phyloP scores from a whole-genome alignment of 92 coral and sea anemone species.

The Phenganax subtilis region DNA sequence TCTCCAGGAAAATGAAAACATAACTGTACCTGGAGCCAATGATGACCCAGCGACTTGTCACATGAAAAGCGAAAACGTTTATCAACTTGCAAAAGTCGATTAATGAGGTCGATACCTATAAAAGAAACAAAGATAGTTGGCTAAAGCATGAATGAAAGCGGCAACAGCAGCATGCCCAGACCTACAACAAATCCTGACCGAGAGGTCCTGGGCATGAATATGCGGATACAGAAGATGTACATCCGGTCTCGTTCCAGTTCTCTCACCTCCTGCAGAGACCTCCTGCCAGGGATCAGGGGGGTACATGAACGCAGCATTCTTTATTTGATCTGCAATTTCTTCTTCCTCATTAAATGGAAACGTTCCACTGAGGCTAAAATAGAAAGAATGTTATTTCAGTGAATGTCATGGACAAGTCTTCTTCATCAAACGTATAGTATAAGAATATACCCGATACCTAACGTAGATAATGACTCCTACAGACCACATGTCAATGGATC shows the following conservation, averaged over 20 bases:
- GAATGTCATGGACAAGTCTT: neutral
- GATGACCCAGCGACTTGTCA: constrained; percentile 89
- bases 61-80: constrained; percentile 91
- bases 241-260: neutral
- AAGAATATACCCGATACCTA: constrained; percentile 52
- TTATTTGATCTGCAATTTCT: constrained; percentile 94
- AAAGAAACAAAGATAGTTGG: neutral
- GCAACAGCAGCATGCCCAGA: neutral
- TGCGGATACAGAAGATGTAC: neutral
- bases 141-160: too few relatives aligned
- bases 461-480: constrained; percentile 98
- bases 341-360: constrained; percentile 98
- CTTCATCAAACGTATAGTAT: neutral
- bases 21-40: constrained; percentile 88
- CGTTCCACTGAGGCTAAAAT: constrained; percentile 82
- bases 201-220: neutral
- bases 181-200: neutral
- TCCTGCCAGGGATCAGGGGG: constrained; percentile 96
- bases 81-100: constrained; percentile 84
- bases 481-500: constrained; percentile 99
- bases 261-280: constrained; percentile 70
- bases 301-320: constrained; percentile 95
- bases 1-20: neutral
- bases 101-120: constrained; percentile 82
- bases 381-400: neutral